Base-by-base conservation (phyloP, 2,888 invertebrate genomes). In the Actias luna region DNA sequence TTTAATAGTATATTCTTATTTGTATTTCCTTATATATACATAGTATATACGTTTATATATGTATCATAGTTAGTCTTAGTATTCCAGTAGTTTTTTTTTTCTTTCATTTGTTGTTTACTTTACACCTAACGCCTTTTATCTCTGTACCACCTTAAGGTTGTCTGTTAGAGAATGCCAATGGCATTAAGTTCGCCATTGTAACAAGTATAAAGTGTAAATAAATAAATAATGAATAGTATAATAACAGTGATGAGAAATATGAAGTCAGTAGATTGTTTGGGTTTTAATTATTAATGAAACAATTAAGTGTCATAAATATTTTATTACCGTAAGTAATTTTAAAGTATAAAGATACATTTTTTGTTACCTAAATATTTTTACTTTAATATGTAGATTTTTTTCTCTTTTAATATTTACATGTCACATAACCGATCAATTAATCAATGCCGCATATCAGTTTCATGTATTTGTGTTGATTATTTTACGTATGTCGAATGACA, bases 251-350 rank as follows among this genome's bases (percentile, higher is more conserved):
- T 33, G 33, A 33, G 12, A 10, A 5, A 33, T 33, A 33, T 1
- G 8, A 1, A 33, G 33, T 33, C 12, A 33, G 33, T 33, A 33
- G 33, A 33, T 12, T n/a, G 18, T 18, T 18, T 39, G n/a, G 1
- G 0, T 2, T 39, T n/a, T 39, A n/a, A 5, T 18, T 42, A 36
- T 5, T 18, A 52, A 52, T 27, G 16, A 52, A 52, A 50, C 50
- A 14, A 52, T 25, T 52, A 27, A 14, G 10, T 52, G 2, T 25
- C 14, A 52, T 14, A 52, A 3, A 27, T 1, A 52, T 27, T 59
- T 59, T 59, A 59, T 59, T 59, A 16, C 12, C 18, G 25, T 22
- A 25, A 59, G 25, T 22, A 25, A 59, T 39, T 27, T 59, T 14
- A 52, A 27, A 52, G n/a, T 10, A 50, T 5, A 46, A 50, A 50